These are phyloP conservation scores for Habroteleia sp. DNA, from an alignment of 2,888 invertebrate species.

Conservation along the genomic window DNA sequence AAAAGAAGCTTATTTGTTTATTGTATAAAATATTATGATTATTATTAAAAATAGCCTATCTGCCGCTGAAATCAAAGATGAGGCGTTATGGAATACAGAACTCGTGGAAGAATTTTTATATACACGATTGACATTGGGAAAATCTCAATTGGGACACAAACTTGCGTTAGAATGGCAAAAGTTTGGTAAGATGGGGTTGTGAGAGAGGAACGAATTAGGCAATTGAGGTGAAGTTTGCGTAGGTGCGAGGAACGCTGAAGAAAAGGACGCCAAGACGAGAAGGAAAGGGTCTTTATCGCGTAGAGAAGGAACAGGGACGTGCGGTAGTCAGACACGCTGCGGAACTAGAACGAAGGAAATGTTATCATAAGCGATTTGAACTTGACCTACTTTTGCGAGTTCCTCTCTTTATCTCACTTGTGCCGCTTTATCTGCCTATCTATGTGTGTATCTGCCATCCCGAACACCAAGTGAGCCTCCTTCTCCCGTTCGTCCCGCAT, in stretches of 20 bases:
- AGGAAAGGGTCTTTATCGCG: slow-evolving; percentile 10
- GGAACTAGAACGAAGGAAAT: slow-evolving; percentile 72
- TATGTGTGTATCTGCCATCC: slow-evolving; percentile 43
- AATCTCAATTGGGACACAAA: slow-evolving; percentile 2
- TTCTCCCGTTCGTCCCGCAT: slow-evolving; percentile 45
- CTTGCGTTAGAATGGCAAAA: slow-evolving; percentile 11
- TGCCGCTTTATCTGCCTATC: slow-evolving; percentile 61
- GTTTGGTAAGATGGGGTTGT: slow-evolving; percentile 12
- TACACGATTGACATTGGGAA: neutral
- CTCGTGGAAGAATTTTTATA: too few relatives aligned
- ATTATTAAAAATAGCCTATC: too few relatives aligned
- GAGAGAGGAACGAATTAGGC: slow-evolving; percentile 26
- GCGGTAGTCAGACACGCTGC: slow-evolving; percentile 31
- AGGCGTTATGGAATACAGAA: too few relatives aligned
- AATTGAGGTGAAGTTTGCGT: slow-evolving; percentile 26
- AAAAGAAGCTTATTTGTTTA: too few relatives aligned
- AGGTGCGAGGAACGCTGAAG: slow-evolving; percentile 18
- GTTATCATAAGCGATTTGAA: slow-evolving; percentile 79
- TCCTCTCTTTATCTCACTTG: slow-evolving; percentile 48
- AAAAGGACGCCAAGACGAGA: slow-evolving; percentile 12
- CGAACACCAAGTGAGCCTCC: slow-evolving; percentile 36
- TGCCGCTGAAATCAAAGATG: too few relatives aligned
- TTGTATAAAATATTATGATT: too few relatives aligned
- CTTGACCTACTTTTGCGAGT: slow-evolving; percentile 78
- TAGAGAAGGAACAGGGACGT: slow-evolving; percentile 48